phyloP scores from a whole-genome alignment of 2,888 invertebrate genomes.

The Hedya salicella region DNA sequence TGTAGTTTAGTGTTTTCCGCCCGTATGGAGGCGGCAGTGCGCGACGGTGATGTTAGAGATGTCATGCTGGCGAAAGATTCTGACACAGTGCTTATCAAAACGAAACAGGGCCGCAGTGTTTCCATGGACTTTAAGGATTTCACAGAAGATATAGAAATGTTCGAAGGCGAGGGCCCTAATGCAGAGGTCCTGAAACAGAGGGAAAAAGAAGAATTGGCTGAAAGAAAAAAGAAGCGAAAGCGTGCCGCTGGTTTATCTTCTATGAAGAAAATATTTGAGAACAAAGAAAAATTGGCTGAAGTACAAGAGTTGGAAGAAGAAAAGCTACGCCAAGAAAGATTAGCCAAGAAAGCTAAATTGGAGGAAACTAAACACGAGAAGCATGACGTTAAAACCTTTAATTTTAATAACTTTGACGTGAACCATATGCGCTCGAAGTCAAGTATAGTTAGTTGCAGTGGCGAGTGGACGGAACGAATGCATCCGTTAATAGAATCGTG shows the following conservation, averaged over 20 bases:
- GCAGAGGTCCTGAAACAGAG: slow-evolving; percentile 87
- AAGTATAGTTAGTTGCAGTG: slow-evolving; percentile 78
- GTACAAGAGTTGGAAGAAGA: slow-evolving; percentile 85
- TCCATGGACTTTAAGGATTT: slow-evolving; percentile 88
- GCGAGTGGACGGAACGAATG: slow-evolving; percentile 86
- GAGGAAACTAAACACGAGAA: slow-evolving; percentile 77
- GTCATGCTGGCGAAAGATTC: slow-evolving; percentile 91
- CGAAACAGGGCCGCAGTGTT: slow-evolving; percentile 90
- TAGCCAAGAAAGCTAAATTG: slow-evolving; percentile 74
- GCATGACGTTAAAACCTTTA: slow-evolving; percentile 78
- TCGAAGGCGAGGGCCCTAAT: slow-evolving; percentile 89
- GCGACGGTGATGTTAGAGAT: slow-evolving; percentile 91
- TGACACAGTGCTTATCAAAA: slow-evolving; percentile 89
- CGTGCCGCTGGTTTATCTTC: slow-evolving; percentile 87
- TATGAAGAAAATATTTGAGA: slow-evolving; percentile 90
- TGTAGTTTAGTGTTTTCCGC: slow-evolving; percentile 91
- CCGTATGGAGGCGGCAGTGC: slow-evolving; percentile 89
- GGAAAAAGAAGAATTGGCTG: slow-evolving; percentile 83
- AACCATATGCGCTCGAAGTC: slow-evolving; percentile 82
- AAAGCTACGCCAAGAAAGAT: slow-evolving; percentile 71
- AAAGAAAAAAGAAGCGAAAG: slow-evolving; percentile 84
- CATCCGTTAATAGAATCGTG: slow-evolving; percentile 87
- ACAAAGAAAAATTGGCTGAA: slow-evolving; percentile 89
- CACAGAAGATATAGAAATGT: slow-evolving; percentile 85
- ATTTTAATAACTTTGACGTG: slow-evolving; percentile 76